These are phyloP conservation scores for Cancer borealis DNA, from an alignment of 2,888 invertebrate species.

Conservation along the genomic window DNA sequence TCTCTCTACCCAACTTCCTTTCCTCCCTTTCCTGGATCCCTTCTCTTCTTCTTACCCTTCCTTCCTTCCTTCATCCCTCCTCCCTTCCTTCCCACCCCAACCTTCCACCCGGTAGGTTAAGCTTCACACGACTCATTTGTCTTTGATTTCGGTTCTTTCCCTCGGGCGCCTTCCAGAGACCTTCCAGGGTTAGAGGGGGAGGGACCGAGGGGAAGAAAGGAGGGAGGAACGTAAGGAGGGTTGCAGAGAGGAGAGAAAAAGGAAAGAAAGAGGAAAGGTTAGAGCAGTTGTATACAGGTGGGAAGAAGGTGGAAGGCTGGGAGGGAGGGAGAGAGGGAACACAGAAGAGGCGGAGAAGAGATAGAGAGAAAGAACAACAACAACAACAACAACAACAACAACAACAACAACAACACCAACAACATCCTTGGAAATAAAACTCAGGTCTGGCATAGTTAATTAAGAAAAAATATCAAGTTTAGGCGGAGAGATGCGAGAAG, in stretches of 20 bases:
- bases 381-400: neutral
- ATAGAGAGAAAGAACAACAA: neutral
- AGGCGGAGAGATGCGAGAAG: neutral
- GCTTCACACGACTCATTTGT: neutral
- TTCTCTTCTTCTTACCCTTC: neutral
- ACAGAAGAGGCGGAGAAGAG: too few relatives aligned
- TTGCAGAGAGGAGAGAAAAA: neutral
- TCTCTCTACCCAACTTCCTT: too few relatives aligned
- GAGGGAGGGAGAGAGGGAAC: neutral
- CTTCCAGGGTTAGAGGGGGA: neutral
- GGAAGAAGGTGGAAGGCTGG: neutral
- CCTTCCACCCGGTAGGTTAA: neutral
- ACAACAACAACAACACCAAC: neutral
- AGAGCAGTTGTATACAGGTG: too few relatives aligned
- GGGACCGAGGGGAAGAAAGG: neutral
- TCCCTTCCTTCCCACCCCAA: neutral
- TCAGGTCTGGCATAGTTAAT: neutral
- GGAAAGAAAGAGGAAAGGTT: neutral
- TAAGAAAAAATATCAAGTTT: conserved; percentile 3
- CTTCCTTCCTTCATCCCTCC: neutral
- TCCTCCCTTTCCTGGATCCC: too few relatives aligned
- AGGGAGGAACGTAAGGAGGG: neutral
- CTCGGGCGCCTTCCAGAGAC: neutral
- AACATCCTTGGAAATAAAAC: neutral
- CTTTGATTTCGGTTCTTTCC: neutral